Conservation (phyloP, 2,113 vertebrate species). For the Oenanthe oenanthe region DNA sequence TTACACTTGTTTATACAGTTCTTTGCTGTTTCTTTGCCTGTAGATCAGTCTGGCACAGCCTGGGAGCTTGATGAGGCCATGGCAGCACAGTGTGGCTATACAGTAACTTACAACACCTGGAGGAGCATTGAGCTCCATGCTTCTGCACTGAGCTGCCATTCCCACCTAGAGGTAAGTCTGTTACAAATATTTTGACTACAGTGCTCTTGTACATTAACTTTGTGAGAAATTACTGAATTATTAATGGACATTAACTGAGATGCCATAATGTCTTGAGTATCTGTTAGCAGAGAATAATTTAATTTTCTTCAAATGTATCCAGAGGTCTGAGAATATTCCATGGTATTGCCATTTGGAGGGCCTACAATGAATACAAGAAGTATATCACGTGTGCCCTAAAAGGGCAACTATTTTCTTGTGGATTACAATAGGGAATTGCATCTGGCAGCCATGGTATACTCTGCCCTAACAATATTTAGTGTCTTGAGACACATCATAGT, state of each 20-base stretch:
- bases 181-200: neutral
- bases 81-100: conserved; percentile 55
- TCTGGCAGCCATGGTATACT: neutral
- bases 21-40: neutral
- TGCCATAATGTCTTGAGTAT: neutral
- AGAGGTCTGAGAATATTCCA: neutral
- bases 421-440: neutral
- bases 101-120: neutral
- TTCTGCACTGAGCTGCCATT: conserved; percentile 59
- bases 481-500: accelerated
- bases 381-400: neutral
- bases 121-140: conserved; percentile 11
- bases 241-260: neutral
- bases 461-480: neutral
- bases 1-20: neutral
- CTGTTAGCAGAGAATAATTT: neutral
- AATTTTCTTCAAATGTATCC: neutral
- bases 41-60: conserved; percentile 39
- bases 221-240: neutral
- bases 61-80: conserved; percentile 19
- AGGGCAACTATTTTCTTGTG: neutral
- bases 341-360: neutral
- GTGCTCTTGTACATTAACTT: neutral
- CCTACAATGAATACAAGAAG: neutral
- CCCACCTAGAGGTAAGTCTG: conserved; percentile 5